Percentiles rank a stretch among this genome's conserved stretches.
phyloP scores from a whole-genome alignment of 1,140 invertebrate species.

The Steinernema khuongi region DNA sequence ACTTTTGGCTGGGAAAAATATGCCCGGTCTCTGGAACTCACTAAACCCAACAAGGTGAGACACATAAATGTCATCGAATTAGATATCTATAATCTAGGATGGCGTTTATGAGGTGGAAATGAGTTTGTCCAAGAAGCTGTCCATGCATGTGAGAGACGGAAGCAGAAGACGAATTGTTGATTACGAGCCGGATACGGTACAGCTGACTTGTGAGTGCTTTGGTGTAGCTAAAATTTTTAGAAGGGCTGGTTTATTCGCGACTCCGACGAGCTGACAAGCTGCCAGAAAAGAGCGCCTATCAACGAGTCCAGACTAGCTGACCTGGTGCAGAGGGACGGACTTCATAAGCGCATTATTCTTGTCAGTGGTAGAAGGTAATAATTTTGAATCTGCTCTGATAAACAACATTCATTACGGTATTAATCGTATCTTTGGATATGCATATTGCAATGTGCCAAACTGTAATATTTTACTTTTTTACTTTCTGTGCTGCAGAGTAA shows the following conservation, averaged over 20 bases:
- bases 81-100: neutral
- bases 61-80: neutral
- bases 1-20: neutral
- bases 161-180: neutral
- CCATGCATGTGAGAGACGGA: neutral
- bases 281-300: neutral
- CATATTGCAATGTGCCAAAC: no score
- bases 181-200: neutral
- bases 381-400: neutral
- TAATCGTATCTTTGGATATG: no score
- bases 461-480: no score
- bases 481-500: no score
- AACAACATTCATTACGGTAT: neutral
- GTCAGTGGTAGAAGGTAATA: constrained; percentile 48
- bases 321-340: constrained; percentile 31
- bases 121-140: neutral
- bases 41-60: neutral
- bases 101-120: neutral
- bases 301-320: constrained; percentile 15
- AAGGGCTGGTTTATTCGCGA: neutral
- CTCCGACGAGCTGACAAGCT: neutral
- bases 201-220: neutral
- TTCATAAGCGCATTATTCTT: constrained; percentile 40
- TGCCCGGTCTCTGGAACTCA: neutral
- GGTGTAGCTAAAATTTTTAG: neutral